Evolutionary conservation across 2,888 invertebrate genomes (phyloP), one percentile per base, ranked within the genome.

Genomic region (Eupithecia exiguata): DNA sequence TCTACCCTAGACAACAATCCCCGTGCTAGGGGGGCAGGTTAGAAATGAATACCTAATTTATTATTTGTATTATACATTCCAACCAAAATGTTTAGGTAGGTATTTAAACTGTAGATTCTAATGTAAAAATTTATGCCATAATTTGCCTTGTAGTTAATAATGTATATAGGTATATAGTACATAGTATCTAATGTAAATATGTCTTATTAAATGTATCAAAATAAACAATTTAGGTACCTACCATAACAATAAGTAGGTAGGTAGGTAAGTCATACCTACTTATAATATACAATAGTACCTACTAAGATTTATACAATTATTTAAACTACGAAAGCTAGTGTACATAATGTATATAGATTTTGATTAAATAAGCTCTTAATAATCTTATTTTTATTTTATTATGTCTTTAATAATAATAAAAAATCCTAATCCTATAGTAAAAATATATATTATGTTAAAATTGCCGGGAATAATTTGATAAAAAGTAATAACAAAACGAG

Each of bases 121-220:
- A 30, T 67, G 67, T 66, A 69, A 35, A 61, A 82, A 81, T 43
- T 77, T 80, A 87, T 82, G 90, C 91, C 91, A 90, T 91, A 86
- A 83, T 79, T 69, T 90, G 91, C 91, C 92, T 90, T 91, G 80
- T 90, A 91, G 89, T 89, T 86, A 86, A 84, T 86, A 71, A 38
- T 49, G 66, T 74, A 74, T 14, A n/a, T n/a, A n/a, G n/a, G 58
- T 68, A 14, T 4, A 0, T 12, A 36, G 30, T n/a, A n/a, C n/a
- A n/a, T n/a, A n/a, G n/a, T 38, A n/a, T 25, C 10, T 16, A 35
- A 5, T 53, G 53, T 53, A 53, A 53, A 53, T 53, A 53, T 21
- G 9, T 21, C 10, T 9, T 1, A 21, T 10, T 53, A n/a, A n/a
- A 21, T 21, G 12, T 53, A 21, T 58, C 58, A 58, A 25, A 25